These are phyloP conservation scores for Charanyca ferruginea DNA, from an alignment of 2,888 invertebrate species.

Conservation along the genomic window DNA sequence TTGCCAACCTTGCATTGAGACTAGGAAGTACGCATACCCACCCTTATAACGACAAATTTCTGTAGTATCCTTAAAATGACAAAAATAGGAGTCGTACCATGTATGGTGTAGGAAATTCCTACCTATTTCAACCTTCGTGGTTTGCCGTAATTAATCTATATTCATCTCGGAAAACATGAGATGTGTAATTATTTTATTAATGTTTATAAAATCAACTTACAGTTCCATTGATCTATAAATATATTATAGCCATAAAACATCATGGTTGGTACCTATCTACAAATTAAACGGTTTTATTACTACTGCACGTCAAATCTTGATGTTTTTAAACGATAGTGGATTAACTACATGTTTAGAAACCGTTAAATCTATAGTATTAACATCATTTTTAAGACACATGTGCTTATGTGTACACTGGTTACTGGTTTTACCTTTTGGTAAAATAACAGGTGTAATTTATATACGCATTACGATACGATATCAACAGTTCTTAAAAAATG, in stretches of 20 bases:
- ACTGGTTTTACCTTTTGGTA: too few relatives aligned
- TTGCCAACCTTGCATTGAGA: too few relatives aligned
- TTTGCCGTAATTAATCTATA: background rate
- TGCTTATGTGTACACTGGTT: too few relatives aligned
- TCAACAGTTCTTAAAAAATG: too few relatives aligned
- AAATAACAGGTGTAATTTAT: too few relatives aligned
- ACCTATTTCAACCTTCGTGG: too few relatives aligned
- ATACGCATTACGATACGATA: too few relatives aligned
- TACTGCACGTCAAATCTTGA: conserved; percentile 40
- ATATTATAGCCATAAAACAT: conserved; percentile 35
- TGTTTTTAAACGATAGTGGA: conserved; percentile 33
- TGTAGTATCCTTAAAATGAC: too few relatives aligned
- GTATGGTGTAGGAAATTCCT: too few relatives aligned
- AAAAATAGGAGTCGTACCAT: too few relatives aligned
- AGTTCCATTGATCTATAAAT: conserved; percentile 43
- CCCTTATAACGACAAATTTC: too few relatives aligned
- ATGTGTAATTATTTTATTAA: conserved; percentile 6
- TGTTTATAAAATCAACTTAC: conserved; percentile 7
- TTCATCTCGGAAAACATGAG: background rate
- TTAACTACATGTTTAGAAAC: conserved; percentile 4
- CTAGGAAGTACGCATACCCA: too few relatives aligned
- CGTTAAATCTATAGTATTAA: background rate
- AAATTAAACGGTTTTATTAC: conserved; percentile 49
- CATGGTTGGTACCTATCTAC: conserved; percentile 34
- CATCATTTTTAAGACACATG: background rate